phyloP scores from a whole-genome alignment of 1,140 invertebrate genomes.

The Brachionus plicatilis region DNA sequence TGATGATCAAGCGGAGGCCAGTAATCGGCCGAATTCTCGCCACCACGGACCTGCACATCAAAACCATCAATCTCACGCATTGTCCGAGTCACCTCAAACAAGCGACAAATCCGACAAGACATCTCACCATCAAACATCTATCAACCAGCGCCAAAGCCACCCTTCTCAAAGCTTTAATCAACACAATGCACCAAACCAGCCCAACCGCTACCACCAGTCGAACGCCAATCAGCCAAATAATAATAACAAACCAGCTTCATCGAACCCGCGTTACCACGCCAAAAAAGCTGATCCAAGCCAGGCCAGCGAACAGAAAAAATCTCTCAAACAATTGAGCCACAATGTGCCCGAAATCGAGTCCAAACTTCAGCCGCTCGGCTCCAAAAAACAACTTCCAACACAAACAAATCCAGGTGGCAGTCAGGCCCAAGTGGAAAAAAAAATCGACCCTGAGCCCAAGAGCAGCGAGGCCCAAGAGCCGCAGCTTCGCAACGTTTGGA shows the following conservation, averaged over 20 bases:
- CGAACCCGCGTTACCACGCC: neutral
- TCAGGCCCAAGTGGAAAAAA: neutral
- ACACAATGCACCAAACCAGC: neutral
- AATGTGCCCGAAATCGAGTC: conserved; percentile 38
- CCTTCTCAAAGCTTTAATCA: neutral
- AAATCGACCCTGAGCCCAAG: neutral
- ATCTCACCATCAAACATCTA: neutral
- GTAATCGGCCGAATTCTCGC: neutral
- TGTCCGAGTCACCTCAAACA: neutral
- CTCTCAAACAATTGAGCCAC: conserved; percentile 30
- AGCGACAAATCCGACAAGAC: neutral
- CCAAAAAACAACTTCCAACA: neutral
- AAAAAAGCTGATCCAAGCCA: neutral
- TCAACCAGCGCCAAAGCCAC: neutral
- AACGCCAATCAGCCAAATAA: neutral
- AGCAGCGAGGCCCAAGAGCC: neutral
- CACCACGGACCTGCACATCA: neutral
- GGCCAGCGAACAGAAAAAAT: neutral
- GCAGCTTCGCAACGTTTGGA: neutral
- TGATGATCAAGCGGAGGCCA: neutral
- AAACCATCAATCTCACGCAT: neutral
- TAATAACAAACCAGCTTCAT: neutral
- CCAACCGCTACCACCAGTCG: neutral
- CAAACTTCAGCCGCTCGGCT: conserved; percentile 1
- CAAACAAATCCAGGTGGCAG: neutral